These are phyloP conservation scores for Epinotia ramella DNA, from an alignment of 2,888 invertebrate genomes.

Conservation along the genomic window DNA sequence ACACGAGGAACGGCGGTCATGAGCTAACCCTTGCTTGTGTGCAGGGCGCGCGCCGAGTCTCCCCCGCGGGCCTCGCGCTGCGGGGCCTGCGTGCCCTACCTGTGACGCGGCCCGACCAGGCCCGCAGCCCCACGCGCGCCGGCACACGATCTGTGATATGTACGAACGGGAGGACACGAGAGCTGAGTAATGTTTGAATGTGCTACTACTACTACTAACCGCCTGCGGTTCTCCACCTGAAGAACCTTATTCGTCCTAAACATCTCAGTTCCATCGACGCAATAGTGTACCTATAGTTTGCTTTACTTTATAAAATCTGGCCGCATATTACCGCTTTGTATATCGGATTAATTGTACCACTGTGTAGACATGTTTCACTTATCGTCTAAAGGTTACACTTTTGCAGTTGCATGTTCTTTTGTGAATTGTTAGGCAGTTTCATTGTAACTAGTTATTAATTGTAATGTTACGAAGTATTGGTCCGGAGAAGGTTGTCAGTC, in stretches of 20 bases:
- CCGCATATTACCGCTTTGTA: background rate
- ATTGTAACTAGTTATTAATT: conserved; percentile 17
- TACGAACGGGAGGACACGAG: conserved; percentile 66
- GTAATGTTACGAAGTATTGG: conserved; percentile 16
- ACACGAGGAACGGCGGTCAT: conserved; percentile 81
- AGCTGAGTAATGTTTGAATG: conserved; percentile 74
- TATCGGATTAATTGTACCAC: conserved; percentile 2
- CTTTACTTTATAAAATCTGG: background rate
- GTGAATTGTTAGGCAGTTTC: conserved; percentile 32
- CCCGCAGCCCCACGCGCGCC: conserved; percentile 49
- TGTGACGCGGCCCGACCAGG: conserved; percentile 63
- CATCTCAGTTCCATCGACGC: conserved; percentile 57
- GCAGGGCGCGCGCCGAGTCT: conserved; percentile 80
- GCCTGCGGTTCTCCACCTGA: conserved; percentile 51
- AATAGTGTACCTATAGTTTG: conserved; percentile 52
- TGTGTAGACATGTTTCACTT: background rate
- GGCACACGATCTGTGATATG: conserved; percentile 78
- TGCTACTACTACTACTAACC: conserved; percentile 62
- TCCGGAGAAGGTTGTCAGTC: conserved; percentile 48
- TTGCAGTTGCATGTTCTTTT: conserved; percentile 40
- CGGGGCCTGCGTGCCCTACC: conserved; percentile 80
- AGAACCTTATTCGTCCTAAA: conserved; percentile 32
- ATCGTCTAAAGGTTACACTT: conserved; percentile 21
- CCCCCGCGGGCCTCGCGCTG: conserved; percentile 76
- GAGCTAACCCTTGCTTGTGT: conserved; percentile 83